Percentiles rank a stretch among this genome's conserved stretches.
phyloP scores from a whole-genome alignment of 2,888 invertebrate species.

The Nomada fabriciana region DNA sequence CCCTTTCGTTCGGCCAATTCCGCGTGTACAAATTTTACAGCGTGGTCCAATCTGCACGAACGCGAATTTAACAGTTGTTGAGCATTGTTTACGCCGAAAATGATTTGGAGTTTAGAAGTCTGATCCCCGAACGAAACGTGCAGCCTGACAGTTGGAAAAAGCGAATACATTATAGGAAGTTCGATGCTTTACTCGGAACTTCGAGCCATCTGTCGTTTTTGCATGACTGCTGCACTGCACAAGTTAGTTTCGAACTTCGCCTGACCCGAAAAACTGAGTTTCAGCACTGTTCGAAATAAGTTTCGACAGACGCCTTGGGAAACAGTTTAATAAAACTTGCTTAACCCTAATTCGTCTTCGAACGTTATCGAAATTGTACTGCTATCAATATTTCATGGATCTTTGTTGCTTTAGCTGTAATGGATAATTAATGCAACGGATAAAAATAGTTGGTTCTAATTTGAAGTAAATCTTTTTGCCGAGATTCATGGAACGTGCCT shows the following conservation, averaged over 20 bases:
- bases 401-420: background rate
- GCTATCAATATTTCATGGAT: background rate
- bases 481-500: no score
- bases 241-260: conserved; percentile 54
- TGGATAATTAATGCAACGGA: background rate
- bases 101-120: background rate
- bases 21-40: background rate
- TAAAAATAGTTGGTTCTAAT: no score
- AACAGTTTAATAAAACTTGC: conserved; percentile 49
- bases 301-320: conserved; percentile 4
- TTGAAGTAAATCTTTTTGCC: no score
- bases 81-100: conserved; percentile 26
- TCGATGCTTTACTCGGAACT: conserved; percentile 43
- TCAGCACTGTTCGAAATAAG: conserved; percentile 33
- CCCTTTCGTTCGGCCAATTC: no score
- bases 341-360: conserved; percentile 32
- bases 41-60: background rate
- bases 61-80: conserved; percentile 12
- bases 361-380: conserved; percentile 2
- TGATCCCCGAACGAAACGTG: background rate
- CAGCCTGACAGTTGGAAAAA: conserved; percentile 31
- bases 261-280: conserved; percentile 45
- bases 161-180: conserved; percentile 50
- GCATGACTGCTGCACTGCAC: conserved; percentile 45
- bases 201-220: conserved; percentile 58